Evolutionary conservation across 2,113 vertebrate species (phyloP).

Genomic region (Coptodon bakossiorum): DNA sequence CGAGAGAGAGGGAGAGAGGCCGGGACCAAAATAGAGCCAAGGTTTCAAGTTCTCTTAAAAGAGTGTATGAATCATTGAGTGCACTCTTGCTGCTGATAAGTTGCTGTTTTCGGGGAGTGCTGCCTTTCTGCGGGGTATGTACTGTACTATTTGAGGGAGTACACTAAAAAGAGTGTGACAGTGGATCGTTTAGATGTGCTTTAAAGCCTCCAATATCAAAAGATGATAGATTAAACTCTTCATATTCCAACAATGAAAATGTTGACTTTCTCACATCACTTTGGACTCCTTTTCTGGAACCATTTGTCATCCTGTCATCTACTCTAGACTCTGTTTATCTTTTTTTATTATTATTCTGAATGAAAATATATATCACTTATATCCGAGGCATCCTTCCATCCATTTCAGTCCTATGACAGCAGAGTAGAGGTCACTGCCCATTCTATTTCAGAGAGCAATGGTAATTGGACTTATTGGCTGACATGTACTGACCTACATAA

Average conservation of each 20-base stretch:
- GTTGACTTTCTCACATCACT: neutral
- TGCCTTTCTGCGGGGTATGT: conserved; percentile 12
- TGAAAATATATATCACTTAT: neutral
- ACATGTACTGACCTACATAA: conserved; percentile 67
- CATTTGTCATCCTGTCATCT: neutral
- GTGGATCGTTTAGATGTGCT: conserved; percentile 3
- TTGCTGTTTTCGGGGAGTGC: conserved; percentile 15
- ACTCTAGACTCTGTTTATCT: neutral
- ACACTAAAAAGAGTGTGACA: conserved; percentile 5
- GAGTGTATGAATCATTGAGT: conserved; percentile 67
- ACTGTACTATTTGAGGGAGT: conserved; percentile 10
- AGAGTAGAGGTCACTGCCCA: conserved; percentile 44
- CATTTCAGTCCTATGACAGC: conserved; percentile 11
- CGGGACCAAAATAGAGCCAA: conserved; percentile 63
- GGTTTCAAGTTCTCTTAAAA: conserved; percentile 72
- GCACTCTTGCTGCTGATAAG: conserved; percentile 55
- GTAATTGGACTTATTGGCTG: conserved; percentile 72
- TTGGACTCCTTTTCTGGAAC: neutral
- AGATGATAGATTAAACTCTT: neutral
- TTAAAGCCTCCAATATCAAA: neutral
- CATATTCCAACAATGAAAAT: neutral
- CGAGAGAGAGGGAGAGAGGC: neutral
- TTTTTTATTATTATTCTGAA: neutral
- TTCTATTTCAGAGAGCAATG: conserved; percentile 49
- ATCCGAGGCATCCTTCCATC: neutral